Conservation (phyloP, 1,140 invertebrate genomes). For the Alviniconcha marisindica region DNA sequence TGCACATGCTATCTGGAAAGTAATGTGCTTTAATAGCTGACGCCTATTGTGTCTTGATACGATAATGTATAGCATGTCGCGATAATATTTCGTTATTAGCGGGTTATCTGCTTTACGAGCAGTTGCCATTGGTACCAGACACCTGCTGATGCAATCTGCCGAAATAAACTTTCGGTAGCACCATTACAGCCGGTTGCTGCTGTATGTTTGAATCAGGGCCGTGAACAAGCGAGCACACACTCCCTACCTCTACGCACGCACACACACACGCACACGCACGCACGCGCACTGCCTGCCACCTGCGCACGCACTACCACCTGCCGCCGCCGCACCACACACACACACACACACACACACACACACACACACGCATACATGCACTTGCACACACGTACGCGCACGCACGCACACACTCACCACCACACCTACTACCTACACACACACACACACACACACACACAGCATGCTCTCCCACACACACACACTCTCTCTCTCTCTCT, state of each 20-base stretch:
- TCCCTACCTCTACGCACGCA: not conserved
- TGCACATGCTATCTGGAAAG: too few relatives aligned
- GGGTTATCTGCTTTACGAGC: too few relatives aligned
- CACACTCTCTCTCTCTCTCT: slow-evolving; percentile 23
- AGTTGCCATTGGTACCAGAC: too few relatives aligned
- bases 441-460: slow-evolving; percentile 19
- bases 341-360: slow-evolving; percentile 21
- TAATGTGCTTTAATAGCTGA: too few relatives aligned
- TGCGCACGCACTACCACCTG: not conserved
- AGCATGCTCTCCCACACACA: not conserved
- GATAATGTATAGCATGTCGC: too few relatives aligned
- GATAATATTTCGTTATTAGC: too few relatives aligned
- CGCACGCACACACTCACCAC: not conserved
- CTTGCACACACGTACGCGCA: not conserved
- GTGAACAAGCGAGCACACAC: too few relatives aligned
- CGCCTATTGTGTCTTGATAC: too few relatives aligned
- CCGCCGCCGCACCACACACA: not conserved
- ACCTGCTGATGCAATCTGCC: too few relatives aligned
- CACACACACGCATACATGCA: slow-evolving; percentile 9
- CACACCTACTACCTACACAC: not conserved
- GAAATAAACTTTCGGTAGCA: too few relatives aligned
- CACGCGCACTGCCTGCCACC: not conserved
- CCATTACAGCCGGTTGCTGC: too few relatives aligned
- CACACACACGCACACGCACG: slow-evolving; percentile 13
- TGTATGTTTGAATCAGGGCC: too few relatives aligned